Evolutionary conservation across 2,113 vertebrate genomes (phyloP).

Genomic region (Aleadryas rufinucha): DNA sequence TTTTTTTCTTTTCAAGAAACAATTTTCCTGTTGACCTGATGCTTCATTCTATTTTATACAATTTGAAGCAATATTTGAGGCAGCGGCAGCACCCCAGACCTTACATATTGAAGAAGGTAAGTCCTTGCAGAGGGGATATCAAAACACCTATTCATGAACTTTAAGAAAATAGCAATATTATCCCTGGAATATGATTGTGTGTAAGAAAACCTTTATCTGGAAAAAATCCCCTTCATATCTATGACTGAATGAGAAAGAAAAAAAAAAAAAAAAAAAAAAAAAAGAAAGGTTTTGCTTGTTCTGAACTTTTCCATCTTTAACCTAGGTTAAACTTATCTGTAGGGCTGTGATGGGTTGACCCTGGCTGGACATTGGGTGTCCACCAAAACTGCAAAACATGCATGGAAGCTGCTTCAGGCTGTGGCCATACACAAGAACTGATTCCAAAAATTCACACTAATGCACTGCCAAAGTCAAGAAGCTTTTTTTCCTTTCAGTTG

Average conservation of each 20-base stretch:
- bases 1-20: not conserved
- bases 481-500: not conserved
- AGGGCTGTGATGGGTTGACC: not conserved
- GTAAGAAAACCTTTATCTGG: not conserved
- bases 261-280: not conserved
- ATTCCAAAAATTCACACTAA: not conserved
- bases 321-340: not conserved
- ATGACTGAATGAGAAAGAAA: not conserved
- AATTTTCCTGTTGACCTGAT: not conserved
- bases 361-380: accelerated
- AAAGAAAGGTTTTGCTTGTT: not conserved
- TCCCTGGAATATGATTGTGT: not conserved
- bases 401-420: not conserved
- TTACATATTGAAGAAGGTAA: not conserved
- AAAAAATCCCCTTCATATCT: not conserved
- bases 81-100: not conserved
- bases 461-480: not conserved
- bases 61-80: not conserved
- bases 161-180: too few relatives aligned
- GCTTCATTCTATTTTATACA: not conserved
- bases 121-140: not conserved
- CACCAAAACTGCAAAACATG: not conserved
- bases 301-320: not conserved
- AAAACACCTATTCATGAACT: not conserved
- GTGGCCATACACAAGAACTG: not conserved